Base-by-base conservation (phyloP, 2,113 vertebrate species). In the Semicossyphus pulcher region DNA sequence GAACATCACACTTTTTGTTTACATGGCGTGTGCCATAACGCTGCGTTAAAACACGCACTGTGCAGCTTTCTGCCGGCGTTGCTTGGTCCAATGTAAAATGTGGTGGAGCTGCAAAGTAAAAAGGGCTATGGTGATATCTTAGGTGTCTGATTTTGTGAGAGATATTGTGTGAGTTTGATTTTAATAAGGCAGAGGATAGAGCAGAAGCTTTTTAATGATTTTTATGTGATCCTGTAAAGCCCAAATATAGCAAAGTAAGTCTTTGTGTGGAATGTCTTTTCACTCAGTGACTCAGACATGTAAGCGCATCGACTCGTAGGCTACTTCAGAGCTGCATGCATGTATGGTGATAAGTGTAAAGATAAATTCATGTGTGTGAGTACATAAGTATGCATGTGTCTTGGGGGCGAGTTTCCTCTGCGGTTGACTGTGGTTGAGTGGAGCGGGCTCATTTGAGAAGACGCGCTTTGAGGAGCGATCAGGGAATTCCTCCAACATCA, bases 401-500 rank as follows among this genome's bases (percentile, higher is more conserved):
- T 69, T 56, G 72, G 78, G 76, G 70, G 71, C n/a, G 29, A 34
- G 60, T 57, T 67, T 66, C 64, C 76, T 78, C 48, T 78, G 73
- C 21, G 54, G 81, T 70, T 51, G 66, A 76, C 76, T 89, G 80
- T 57, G 81, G 81, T 72, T 87, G 89, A 85, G 81, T 82, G 48
- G 63, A 84, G 60, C 63, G 70, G 85, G 76, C 79, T 84, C 78
- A 79, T 90, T 86, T 83, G 71, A 88, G 81, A 83, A 88, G 86
- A 83, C 29, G 59, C 14, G 61, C 84, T 87, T 84, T 88, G 63
- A 92, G 77, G 86, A 87, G 88, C 28, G 83, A 88, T 86, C 86
- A 58, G 91, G 89, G 91, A 89, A 90, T 90, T 91, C 85, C 83
- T 89, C 72, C 44, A 80, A 81, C 88, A 89, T 82, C 76, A 53